Base-by-base conservation (phyloP, 2,888 invertebrate genomes). In the Phyllotreta striolata region DNA sequence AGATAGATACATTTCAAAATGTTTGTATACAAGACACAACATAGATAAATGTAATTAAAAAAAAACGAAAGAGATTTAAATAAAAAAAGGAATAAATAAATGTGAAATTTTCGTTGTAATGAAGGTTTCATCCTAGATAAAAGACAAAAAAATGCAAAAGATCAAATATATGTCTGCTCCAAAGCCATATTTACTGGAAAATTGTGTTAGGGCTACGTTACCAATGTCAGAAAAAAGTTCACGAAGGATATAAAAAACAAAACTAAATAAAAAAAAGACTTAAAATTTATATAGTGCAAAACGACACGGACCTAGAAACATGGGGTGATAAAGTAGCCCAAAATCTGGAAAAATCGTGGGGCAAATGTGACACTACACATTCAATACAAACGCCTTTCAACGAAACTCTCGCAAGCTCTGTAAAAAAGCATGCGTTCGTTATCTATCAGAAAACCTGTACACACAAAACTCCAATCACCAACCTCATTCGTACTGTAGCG, bases 351-450 rank as follows among this genome's bases (percentile, higher is more conserved):
- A 73, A 75, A 73, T 68, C 71, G 70, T 74, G 77, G 76, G 79
- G 76, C 79, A 79, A 80, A 80, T 75, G 73, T 69, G 73, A 76
- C 77, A 78, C 80, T 80, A 78, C 78, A 76, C 70, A 77, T 77
- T 57, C 58, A 76, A 73, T 46, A 65, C 44, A 63, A 62, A 51
- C 57, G 54, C 62, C 70, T 62, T 70, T 54, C 69, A 49, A 59
- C 61, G 41, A 64, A 63, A 66, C 62, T 65, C 56, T 66, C 69
- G 62, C 73, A 63, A 47, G 63, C 64, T 64, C 66, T 67, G 65
- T 66, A 63, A 55, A 57, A 14, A 58, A 67, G 70, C 63, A 63
- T 68, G 67, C 67, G 68, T 70, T 68, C 68, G 67, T 71, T 72
- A 58, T 63, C 65, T 70, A 68, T 68, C 68, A 67, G 70, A 66